Base-by-base conservation (phyloP, 2,888 invertebrate species). In the Ectobius pallidus region DNA sequence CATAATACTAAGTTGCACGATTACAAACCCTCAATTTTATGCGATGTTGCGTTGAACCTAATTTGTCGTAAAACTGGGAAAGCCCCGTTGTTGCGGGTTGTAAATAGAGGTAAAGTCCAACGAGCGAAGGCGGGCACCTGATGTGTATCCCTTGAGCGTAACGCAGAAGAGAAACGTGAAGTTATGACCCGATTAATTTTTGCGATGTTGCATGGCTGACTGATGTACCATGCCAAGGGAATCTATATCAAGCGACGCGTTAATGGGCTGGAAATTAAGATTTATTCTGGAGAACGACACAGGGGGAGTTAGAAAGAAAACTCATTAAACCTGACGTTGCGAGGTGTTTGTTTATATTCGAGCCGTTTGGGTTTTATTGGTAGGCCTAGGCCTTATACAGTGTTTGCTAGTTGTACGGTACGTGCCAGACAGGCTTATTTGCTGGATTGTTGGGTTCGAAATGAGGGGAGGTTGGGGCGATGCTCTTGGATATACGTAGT, bases 231-330 rank as follows among this genome's bases (percentile, higher is more conserved):
- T 16, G 32, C 61, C 16, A 55, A 65, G 73, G 58, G 39, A 70
- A 25, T 34, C 67, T 71, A 73, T 65, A 73, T 73, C 71, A 73
- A 71, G 70, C 67, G 52, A 49, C 73, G 71, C 73, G 49, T 70
- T 74, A 74, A 74, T 71, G 71, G 73, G 46, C 69, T 44, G 49
- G 71, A 74, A 68, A 73, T 74, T 68, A 74, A 74, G 74, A 74
- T 74, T 74, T 74, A 74, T 74, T 71, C 69, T 58, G 30, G 30
- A 30, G 42, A 6, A 52, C 18, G 18, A 6, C 32, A 39, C 16
- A 32, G 42, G 18, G 58, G 25, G 30, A 16, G 69, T 6, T 42
- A 27, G 49, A 44, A 71, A 46, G 69, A 46, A 69, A 52, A 27
- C 49, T 20, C 44, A 69, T 55, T 69, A 55, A 55, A 52, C 32